These are phyloP conservation scores for Gymnothorax javanicus DNA, from an alignment of 2,797 vertebrate genomes.

Conservation along the genomic window DNA sequence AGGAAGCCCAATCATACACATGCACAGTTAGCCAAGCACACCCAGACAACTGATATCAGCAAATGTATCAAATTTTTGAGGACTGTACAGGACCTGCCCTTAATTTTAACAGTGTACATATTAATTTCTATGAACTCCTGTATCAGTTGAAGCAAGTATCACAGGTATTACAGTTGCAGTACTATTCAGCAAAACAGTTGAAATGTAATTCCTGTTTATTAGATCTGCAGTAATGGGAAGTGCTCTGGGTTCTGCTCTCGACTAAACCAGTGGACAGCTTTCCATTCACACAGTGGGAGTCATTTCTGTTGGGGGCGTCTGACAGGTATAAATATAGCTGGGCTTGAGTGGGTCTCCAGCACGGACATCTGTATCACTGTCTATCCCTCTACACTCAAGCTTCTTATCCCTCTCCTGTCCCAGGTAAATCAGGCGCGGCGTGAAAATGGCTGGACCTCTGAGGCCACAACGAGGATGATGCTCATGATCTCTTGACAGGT, in stretches of 20 bases:
- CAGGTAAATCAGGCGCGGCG: slow-evolving; percentile 65
- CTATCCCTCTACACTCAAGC: background rate
- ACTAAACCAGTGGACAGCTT: background rate
- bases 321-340: slow-evolving; percentile 31
- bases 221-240: background rate
- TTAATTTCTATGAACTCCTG: background rate
- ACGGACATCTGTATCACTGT: slow-evolving; percentile 12
- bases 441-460: slow-evolving; percentile 70
- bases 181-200: background rate
- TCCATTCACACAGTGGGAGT: background rate
- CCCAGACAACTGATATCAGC: no score
- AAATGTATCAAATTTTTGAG: no score
- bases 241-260: background rate
- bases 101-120: background rate
- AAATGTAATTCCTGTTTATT: background rate
- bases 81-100: no score
- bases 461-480: slow-evolving; percentile 70
- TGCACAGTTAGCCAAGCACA: no score
- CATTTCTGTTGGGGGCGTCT: background rate
- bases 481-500: slow-evolving; percentile 73
- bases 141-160: background rate
- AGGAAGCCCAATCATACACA: no score
- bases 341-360: slow-evolving; percentile 14
- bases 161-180: background rate
- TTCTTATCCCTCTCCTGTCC: slow-evolving; percentile 15